Conservation (phyloP, 2,113 vertebrate genomes). For the Engystomops pustulosus region DNA sequence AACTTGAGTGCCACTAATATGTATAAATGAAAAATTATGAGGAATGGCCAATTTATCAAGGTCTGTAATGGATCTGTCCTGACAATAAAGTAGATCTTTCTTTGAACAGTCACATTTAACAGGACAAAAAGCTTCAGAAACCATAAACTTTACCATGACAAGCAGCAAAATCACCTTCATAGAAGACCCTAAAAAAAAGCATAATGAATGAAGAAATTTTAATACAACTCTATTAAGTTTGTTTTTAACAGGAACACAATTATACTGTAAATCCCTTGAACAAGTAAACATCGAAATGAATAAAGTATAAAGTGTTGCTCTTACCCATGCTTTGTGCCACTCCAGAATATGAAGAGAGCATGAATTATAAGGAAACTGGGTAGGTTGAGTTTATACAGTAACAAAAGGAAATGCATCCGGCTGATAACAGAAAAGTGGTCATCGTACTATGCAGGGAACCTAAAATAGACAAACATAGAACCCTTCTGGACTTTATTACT, state of each 20-base stretch:
- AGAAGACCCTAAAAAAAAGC: conserved; percentile 63
- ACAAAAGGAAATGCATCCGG: conserved; percentile 13
- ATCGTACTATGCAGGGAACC: background rate
- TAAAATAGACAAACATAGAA: background rate
- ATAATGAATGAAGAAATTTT: no score
- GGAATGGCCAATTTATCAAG: conserved; percentile 66
- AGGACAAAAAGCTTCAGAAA: conserved; percentile 66
- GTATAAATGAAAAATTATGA: conserved; percentile 68
- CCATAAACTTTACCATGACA: conserved; percentile 63
- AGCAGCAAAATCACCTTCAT: conserved; percentile 64
- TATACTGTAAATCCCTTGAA: no score
- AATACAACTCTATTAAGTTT: no score
- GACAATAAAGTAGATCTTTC: conserved; percentile 64
- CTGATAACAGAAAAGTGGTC: conserved; percentile 11
- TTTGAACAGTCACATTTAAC: conserved; percentile 65
- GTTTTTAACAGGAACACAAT: no score
- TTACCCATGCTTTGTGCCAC: background rate
- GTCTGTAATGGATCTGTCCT: conserved; percentile 58
- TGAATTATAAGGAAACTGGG: background rate
- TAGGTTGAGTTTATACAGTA: background rate
- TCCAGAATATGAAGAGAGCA: background rate
- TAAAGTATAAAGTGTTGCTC: no score
- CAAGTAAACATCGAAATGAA: background rate
- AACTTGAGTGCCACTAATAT: conserved; percentile 66
- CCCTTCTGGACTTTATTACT: no score